These are phyloP conservation scores for Apodemia duryi DNA, from an alignment of 2,888 invertebrate genomes.

Conservation along the genomic window DNA sequence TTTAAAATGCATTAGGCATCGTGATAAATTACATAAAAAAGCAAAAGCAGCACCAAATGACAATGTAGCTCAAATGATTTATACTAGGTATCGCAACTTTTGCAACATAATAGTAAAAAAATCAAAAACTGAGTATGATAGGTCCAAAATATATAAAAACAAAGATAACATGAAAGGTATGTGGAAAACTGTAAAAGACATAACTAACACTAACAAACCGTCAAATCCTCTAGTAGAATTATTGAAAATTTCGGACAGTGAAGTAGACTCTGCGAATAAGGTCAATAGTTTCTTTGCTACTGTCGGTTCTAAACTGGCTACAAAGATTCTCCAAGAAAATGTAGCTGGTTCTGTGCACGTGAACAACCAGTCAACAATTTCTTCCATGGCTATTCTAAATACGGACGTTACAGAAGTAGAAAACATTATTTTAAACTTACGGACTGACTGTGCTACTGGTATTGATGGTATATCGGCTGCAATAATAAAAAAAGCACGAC, in stretches of 20 bases:
- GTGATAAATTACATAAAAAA: background rate
- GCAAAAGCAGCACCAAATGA: conserved; percentile 1
- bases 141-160: background rate
- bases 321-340: too few relatives aligned
- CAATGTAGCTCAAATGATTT: background rate
- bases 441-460: background rate
- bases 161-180: conserved; percentile 1
- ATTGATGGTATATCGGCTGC: background rate
- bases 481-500: background rate
- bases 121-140: background rate
- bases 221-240: too few relatives aligned
- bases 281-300: background rate
- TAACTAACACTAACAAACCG: background rate
- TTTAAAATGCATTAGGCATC: background rate
- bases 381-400: too few relatives aligned
- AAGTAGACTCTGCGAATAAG: background rate
- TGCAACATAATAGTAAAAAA: background rate
- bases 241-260: too few relatives aligned
- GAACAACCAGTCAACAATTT: too few relatives aligned
- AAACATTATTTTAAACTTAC: background rate
- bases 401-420: background rate
- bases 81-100: too few relatives aligned
- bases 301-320: background rate
- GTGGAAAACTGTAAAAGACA: background rate
- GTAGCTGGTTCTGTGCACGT: too few relatives aligned